A percentile compares a stretch with the other conserved stretches of the same genome.
Evolutionary conservation across 2,888 invertebrate species (phyloP).

Genomic region (Gasteruption jaculator): DNA sequence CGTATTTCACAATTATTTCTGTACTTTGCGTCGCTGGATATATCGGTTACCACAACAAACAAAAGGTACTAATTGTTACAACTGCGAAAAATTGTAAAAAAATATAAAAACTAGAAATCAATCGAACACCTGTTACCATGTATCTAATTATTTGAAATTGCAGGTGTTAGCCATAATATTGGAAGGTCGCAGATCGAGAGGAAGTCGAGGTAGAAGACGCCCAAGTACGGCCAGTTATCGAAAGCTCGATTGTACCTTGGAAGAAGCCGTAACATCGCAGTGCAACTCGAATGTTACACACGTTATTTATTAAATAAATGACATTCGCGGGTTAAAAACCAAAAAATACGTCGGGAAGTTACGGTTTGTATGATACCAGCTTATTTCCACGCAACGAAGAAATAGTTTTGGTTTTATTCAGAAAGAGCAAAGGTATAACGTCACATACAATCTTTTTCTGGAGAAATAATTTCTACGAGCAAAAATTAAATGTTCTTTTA

Average conservation of each 20-base stretch:
- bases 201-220: slow-evolving; percentile 52
- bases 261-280: slow-evolving; percentile 64
- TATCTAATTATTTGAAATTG: slow-evolving; percentile 32
- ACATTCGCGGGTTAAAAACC: no score
- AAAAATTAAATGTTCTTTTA: no score
- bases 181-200: slow-evolving; percentile 57
- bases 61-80: slow-evolving; percentile 54
- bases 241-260: slow-evolving; percentile 64
- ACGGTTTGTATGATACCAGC: neutral
- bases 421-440: no score
- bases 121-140: slow-evolving; percentile 2
- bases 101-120: slow-evolving; percentile 1
- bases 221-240: slow-evolving; percentile 63
- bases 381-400: neutral
- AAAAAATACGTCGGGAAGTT: neutral
- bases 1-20: slow-evolving; percentile 63
- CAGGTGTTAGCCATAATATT: slow-evolving; percentile 63
- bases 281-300: slow-evolving; percentile 56
- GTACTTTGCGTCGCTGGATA: slow-evolving; percentile 61
- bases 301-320: slow-evolving; percentile 59
- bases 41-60: slow-evolving; percentile 63
- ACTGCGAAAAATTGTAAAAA: slow-evolving; percentile 2
- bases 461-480: no score
- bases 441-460: no score
- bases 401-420: no score